A percentile compares a stretch with the other conserved stretches of the same genome.
phyloP scores from a whole-genome alignment of 2,888 invertebrate species.

The Gastracanthus pulcherrimus region DNA sequence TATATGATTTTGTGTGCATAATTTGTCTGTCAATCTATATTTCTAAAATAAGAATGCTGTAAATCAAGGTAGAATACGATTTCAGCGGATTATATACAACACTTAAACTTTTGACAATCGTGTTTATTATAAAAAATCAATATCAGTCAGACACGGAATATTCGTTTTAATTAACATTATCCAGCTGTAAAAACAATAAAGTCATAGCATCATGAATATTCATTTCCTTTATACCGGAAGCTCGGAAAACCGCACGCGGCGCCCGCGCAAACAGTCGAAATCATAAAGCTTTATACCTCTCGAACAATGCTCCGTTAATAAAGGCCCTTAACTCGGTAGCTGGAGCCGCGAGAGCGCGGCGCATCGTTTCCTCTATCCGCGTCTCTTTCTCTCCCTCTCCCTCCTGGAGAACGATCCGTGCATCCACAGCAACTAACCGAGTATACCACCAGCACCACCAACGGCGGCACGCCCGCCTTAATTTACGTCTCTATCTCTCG shows the following conservation, averaged over 20 bases:
- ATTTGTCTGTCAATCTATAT: too few relatives aligned
- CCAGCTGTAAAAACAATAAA: conserved; percentile 26
- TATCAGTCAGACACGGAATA: too few relatives aligned
- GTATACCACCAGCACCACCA: neutral
- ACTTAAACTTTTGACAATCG: too few relatives aligned
- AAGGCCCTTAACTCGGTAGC: conserved; percentile 26
- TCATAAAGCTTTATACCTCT: conserved; percentile 45
- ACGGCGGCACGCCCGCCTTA: conserved; percentile 23
- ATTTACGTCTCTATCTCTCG: conserved; percentile 33
- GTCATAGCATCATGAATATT: conserved; percentile 41
- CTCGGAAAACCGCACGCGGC: neutral
- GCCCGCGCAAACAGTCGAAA: conserved; percentile 13
- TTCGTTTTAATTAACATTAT: too few relatives aligned
- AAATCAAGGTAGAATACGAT: too few relatives aligned
- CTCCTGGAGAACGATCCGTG: neutral
- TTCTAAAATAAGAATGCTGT: too few relatives aligned
- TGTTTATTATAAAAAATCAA: too few relatives aligned
- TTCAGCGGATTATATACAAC: too few relatives aligned
- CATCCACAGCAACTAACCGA: neutral
- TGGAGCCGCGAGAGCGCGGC: neutral
- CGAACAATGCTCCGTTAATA: conserved; percentile 49
- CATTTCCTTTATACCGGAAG: neutral
- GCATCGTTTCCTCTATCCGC: neutral
- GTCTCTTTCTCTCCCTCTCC: neutral
- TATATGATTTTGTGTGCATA: too few relatives aligned